A percentile compares a stretch with the other conserved stretches of the same genome.
Conservation (phyloP, 2,797 vertebrate genomes). For the Parotocinclus haroldoi region DNA sequence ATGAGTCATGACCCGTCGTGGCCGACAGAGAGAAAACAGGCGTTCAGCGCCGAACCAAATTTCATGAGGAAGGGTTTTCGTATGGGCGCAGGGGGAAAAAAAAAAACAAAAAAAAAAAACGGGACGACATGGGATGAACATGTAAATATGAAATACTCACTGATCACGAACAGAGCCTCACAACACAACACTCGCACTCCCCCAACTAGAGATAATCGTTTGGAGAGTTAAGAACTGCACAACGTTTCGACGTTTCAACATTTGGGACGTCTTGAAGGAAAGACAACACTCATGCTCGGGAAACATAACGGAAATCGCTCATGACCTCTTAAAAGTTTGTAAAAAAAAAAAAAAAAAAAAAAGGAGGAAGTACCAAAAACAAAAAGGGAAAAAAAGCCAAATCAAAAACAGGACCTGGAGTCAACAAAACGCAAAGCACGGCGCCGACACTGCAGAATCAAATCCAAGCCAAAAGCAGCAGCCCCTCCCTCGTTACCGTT, state of each 20-base stretch:
- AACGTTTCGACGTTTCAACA: slow-evolving; percentile 39
- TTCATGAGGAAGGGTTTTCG: slow-evolving; percentile 55
- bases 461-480: slow-evolving; percentile 29
- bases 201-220: slow-evolving; percentile 86
- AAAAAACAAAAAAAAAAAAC: slow-evolving; percentile 51
- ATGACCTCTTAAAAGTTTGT: slow-evolving; percentile 13
- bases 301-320: slow-evolving; percentile 32
- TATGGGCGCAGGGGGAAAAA: slow-evolving; percentile 52
- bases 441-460: slow-evolving; percentile 44
- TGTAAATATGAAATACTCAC: slow-evolving; percentile 93
- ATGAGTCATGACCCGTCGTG: slow-evolving; percentile 25
- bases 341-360: slow-evolving; percentile 24
- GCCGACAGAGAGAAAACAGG: slow-evolving; percentile 28
- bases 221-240: slow-evolving; percentile 71
- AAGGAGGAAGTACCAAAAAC: slow-evolving; percentile 50
- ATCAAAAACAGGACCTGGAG: slow-evolving; percentile 33
- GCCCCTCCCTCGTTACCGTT: not conserved
- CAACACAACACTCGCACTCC: slow-evolving; percentile 90
- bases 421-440: slow-evolving; percentile 53
- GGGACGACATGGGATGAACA: slow-evolving; percentile 83
- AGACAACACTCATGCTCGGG: slow-evolving; percentile 72
- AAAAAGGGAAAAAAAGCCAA: slow-evolving; percentile 28
- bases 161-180: slow-evolving; percentile 85
- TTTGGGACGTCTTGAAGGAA: slow-evolving; percentile 45
- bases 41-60: slow-evolving; percentile 58